phyloP scores from a whole-genome alignment of 2,113 vertebrate species.

The Gymnogyps californianus region DNA sequence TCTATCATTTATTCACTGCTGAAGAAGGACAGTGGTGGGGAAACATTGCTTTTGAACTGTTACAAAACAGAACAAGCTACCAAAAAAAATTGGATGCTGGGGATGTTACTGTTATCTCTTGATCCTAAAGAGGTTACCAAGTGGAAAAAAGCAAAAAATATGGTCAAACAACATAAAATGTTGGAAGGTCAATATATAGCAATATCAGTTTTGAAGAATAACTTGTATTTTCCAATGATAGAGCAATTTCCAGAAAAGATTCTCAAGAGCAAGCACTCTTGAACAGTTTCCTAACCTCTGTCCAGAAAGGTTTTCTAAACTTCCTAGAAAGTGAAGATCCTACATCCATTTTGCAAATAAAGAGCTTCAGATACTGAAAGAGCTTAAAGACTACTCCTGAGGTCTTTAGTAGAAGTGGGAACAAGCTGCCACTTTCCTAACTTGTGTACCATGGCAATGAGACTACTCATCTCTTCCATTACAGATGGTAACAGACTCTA shows the following conservation, averaged over 20 bases:
- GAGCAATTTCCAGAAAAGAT: not conserved
- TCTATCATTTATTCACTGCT: not conserved
- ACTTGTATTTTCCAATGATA: not conserved
- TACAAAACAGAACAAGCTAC: not conserved
- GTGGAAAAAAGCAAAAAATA: accelerated
- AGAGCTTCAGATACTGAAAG: not conserved
- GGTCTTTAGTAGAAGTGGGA: not conserved
- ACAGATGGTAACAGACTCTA: not conserved
- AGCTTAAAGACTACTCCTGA: not conserved
- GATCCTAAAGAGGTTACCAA: not conserved
- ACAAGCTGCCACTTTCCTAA: not conserved
- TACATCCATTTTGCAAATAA: not conserved
- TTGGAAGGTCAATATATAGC: not conserved
- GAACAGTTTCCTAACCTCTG: not conserved
- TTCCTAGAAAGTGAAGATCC: not conserved
- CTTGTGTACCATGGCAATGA: not conserved
- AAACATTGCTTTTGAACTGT: not conserved
- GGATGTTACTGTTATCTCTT: not conserved
- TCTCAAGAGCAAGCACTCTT: not conserved
- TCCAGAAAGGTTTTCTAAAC: not conserved
- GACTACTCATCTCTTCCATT: not conserved
- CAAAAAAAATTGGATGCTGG: not conserved
- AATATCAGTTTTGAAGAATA: not conserved
- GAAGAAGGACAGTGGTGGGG: not conserved
- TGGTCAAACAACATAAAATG: not conserved